Conservation (phyloP, 2,797 vertebrate species). For the Lepus oiostolus region DNA sequence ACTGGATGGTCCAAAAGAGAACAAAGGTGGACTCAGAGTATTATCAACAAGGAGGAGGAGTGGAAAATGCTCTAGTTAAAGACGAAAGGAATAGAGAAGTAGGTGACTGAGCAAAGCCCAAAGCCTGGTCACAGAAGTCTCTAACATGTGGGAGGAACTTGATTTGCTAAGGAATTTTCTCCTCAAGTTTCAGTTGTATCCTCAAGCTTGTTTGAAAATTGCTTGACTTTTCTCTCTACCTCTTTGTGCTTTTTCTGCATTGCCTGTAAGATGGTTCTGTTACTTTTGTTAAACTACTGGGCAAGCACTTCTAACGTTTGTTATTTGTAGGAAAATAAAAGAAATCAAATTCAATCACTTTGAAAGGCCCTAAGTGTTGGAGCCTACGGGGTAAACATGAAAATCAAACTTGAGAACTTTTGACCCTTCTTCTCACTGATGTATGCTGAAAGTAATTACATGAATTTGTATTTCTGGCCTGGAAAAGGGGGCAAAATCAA, state of each 20-base stretch:
- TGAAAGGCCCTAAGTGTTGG: conserved; percentile 72
- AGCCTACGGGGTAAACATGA: conserved; percentile 73
- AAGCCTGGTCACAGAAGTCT: neutral
- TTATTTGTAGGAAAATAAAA: conserved; percentile 77
- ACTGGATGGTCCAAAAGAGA: conserved; percentile 13
- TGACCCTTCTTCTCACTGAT: conserved; percentile 73
- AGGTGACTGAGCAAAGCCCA: conserved; percentile 3
- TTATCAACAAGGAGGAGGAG: conserved; percentile 13
- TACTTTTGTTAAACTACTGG: conserved; percentile 78
- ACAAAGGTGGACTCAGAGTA: neutral
- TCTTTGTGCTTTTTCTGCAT: conserved; percentile 61
- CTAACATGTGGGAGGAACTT: conserved; percentile 13
- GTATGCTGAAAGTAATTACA: conserved; percentile 73
- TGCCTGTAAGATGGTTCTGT: conserved; percentile 68
- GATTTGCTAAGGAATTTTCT: conserved; percentile 61
- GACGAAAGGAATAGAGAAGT: conserved; percentile 55
- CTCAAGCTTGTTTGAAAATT: conserved; percentile 63
- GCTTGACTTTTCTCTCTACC: conserved; percentile 63
- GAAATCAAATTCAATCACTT: conserved; percentile 75
- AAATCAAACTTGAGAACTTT: conserved; percentile 80
- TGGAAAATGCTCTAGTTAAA: conserved; percentile 24
- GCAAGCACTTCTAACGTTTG: conserved; percentile 73
- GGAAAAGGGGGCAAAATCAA: neutral
- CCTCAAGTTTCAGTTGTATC: conserved; percentile 35
- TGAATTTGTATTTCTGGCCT: conserved; percentile 67